phyloP scores from a whole-genome alignment of 2,113 vertebrate species.

The Gallinago paraguaiae region DNA sequence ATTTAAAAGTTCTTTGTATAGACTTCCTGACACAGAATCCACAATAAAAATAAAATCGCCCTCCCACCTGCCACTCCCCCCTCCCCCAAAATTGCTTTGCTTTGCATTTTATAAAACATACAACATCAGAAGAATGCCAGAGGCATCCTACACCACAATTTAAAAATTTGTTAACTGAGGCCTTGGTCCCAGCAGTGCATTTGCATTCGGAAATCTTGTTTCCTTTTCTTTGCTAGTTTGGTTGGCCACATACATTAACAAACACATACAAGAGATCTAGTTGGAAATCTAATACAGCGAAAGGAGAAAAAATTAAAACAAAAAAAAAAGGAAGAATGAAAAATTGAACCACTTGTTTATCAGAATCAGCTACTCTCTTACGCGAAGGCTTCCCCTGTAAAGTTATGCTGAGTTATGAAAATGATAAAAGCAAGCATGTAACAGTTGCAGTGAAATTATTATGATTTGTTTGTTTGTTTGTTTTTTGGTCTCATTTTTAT shows the following conservation, averaged over 20 bases:
- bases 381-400: conserved; percentile 49
- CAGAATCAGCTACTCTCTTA: conserved; percentile 32
- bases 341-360: neutral
- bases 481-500: neutral
- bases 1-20: conserved; percentile 83
- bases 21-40: conserved; percentile 74
- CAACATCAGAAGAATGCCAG: conserved; percentile 64
- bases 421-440: conserved; percentile 57
- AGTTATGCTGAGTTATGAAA: conserved; percentile 36
- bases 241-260: conserved; percentile 14
- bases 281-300: conserved; percentile 30
- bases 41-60: conserved; percentile 75
- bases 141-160: conserved; percentile 59
- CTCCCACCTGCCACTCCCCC: neutral
- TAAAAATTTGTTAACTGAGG: conserved; percentile 55
- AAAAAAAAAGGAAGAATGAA: neutral
- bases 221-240: neutral
- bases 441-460: conserved; percentile 27
- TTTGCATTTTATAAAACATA: conserved; percentile 57
- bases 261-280: neutral
- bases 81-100: conserved; percentile 8
- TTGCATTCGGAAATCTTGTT: conserved; percentile 26
- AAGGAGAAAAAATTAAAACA: neutral
- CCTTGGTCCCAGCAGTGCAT: conserved; percentile 73
- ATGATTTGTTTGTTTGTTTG: neutral